Evolutionary conservation across 2,888 invertebrate genomes (phyloP).

Genomic region (Lottia gigantea): DNA sequence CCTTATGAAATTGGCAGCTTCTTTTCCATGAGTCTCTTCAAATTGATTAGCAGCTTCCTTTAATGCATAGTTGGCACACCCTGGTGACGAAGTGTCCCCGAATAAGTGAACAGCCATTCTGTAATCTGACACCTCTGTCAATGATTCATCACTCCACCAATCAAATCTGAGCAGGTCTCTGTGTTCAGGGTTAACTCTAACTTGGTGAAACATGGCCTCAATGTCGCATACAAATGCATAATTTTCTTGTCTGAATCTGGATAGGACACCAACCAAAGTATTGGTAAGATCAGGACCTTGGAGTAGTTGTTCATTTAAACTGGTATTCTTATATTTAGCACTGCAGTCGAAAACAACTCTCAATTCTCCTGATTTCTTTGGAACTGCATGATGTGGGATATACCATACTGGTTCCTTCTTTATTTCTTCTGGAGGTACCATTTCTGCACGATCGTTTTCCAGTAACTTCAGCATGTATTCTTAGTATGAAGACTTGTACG

Average conservation of each 20-base stretch:
- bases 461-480: conserved; percentile 19
- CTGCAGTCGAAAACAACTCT: conserved; percentile 19
- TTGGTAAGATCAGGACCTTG: conserved; percentile 26
- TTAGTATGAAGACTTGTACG: conserved; percentile 16
- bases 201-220: conserved; percentile 23
- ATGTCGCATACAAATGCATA: conserved; percentile 24
- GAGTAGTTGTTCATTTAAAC: conserved; percentile 18
- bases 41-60: neutral
- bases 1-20: neutral
- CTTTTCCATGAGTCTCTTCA: neutral
- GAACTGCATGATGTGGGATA: conserved; percentile 20
- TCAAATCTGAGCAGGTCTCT: conserved; percentile 13
- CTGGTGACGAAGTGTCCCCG: conserved; percentile 24
- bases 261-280: conserved; percentile 19
- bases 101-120: conserved; percentile 28
- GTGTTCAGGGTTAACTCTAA: conserved; percentile 20
- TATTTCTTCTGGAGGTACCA: neutral
- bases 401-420: conserved; percentile 18
- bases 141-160: conserved; percentile 16
- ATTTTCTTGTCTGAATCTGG: conserved; percentile 17
- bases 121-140: conserved; percentile 12
- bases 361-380: conserved; percentile 18
- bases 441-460: conserved; percentile 2
- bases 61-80: conserved; percentile 15
- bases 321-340: conserved; percentile 12